Evolutionary conservation across 2,113 vertebrate genomes (phyloP).

Genomic region (Cheirogaleus medius): DNA sequence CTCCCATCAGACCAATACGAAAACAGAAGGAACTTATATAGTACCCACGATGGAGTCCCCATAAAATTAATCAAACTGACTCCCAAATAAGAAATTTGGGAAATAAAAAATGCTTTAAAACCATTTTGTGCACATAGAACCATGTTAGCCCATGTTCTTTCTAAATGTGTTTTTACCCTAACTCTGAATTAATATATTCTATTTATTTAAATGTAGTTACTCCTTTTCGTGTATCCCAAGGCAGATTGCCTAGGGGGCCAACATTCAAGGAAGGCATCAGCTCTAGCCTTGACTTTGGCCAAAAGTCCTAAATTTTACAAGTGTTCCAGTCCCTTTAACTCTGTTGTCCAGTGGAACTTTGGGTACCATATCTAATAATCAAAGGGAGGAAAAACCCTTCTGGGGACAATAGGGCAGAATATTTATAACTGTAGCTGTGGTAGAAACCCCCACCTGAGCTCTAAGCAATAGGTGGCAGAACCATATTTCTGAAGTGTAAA

Average conservation of each 20-base stretch:
- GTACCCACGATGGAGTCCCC: rapidly evolving
- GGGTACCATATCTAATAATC: not conserved
- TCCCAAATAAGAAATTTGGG: not conserved
- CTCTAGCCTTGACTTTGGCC: not conserved
- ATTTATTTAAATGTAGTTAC: not conserved
- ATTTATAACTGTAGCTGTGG: not conserved
- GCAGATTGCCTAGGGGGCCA: not conserved
- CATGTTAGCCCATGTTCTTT: not conserved
- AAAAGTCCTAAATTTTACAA: not conserved
- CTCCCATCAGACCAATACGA: too few relatives aligned
- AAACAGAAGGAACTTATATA: not conserved
- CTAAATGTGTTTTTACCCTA: not conserved
- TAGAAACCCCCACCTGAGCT: not conserved
- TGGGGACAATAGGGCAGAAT: not conserved
- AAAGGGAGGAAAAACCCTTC: not conserved
- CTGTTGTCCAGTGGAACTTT: not conserved
- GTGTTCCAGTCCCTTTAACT: rapidly evolving
- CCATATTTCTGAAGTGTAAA: not conserved
- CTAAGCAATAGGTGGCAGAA: not conserved
- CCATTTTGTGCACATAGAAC: not conserved
- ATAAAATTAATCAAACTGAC: not conserved
- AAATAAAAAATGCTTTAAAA: not conserved
- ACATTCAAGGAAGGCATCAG: not conserved
- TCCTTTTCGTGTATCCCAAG: too few relatives aligned
- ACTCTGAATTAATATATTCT: not conserved